phyloP scores from a whole-genome alignment of 1,140 invertebrate genomes.

The Solenopsis invicta region DNA sequence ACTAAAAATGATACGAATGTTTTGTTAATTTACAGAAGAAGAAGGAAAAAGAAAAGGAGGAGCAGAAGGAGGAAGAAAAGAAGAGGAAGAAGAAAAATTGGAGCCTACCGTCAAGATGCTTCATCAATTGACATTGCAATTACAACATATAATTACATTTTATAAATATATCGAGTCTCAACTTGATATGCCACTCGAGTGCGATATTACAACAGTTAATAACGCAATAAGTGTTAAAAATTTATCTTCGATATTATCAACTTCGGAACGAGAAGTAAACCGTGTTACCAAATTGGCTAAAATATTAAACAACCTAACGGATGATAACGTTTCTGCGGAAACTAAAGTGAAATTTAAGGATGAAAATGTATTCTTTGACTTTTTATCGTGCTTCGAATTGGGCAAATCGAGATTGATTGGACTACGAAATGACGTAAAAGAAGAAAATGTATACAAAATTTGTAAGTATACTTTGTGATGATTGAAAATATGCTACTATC shows the following conservation, averaged over 20 bases:
- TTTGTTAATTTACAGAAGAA: slow-evolving; percentile 65
- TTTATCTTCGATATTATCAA: slow-evolving; percentile 78
- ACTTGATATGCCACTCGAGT: slow-evolving; percentile 82
- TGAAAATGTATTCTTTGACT: slow-evolving; percentile 83
- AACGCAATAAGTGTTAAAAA: slow-evolving; percentile 69
- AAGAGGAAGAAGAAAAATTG: slow-evolving; percentile 79
- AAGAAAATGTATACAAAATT: slow-evolving; percentile 81
- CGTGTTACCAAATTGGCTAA: slow-evolving; percentile 81
- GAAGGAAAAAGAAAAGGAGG: slow-evolving; percentile 75
- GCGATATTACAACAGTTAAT: slow-evolving; percentile 78
- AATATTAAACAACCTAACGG: slow-evolving; percentile 74
- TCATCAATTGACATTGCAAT: slow-evolving; percentile 77
- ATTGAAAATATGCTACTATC: not conserved
- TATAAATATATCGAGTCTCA: slow-evolving; percentile 83
- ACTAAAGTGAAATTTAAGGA: slow-evolving; percentile 84
- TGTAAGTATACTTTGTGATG: slow-evolving; percentile 77
- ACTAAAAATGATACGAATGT: not conserved
- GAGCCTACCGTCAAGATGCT: slow-evolving; percentile 80
- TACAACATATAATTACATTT: slow-evolving; percentile 84
- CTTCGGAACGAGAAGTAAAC: slow-evolving; percentile 81
- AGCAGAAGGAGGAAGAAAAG: slow-evolving; percentile 76
- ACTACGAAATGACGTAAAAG: slow-evolving; percentile 78
- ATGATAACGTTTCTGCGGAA: slow-evolving; percentile 67
- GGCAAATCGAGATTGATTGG: slow-evolving; percentile 80
- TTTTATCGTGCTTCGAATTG: slow-evolving; percentile 88